Conservation (phyloP, 2,888 invertebrate species). For the Parascotia fuliginaria region DNA sequence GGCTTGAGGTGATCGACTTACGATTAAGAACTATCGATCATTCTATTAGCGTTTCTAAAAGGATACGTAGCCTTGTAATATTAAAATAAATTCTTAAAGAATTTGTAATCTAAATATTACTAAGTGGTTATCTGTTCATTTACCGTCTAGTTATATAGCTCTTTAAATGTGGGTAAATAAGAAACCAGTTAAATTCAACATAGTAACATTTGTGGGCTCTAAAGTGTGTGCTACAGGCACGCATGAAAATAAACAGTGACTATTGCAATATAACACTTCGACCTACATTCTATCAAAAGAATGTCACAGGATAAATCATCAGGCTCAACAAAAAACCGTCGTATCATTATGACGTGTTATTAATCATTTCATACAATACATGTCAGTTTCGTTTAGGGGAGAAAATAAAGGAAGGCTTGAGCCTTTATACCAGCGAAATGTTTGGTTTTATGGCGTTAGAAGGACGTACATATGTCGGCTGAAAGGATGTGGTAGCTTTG, state of each 20-base stretch:
- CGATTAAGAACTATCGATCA: no score
- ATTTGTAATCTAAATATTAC: no score
- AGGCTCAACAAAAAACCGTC: conserved; percentile 63
- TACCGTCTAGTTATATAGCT: no score
- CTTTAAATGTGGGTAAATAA: no score
- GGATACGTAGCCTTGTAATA: no score
- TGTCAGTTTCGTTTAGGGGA: conserved; percentile 64
- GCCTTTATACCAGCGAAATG: conserved; percentile 68
- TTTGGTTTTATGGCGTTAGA: conserved; percentile 58
- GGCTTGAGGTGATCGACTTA: no score
- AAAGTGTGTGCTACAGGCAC: conserved; percentile 1
- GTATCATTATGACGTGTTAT: conserved; percentile 75
- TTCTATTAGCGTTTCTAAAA: no score
- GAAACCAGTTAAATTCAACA: no score
- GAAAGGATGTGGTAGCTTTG: conserved; percentile 23
- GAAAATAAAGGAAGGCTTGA: conserved; percentile 71
- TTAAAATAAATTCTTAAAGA: no score
- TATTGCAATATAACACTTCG: conserved; percentile 51
- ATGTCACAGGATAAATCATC: conserved; percentile 64
- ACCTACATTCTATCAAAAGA: conserved; percentile 68
- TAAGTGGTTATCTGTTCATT: no score
- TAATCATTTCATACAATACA: conserved; percentile 82
- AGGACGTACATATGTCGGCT: conserved; percentile 34
- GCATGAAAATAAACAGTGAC: conserved; percentile 14
- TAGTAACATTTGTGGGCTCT: not conserved